phyloP scores from a whole-genome alignment of 2,113 vertebrate species.

The Talpa occidentalis region DNA sequence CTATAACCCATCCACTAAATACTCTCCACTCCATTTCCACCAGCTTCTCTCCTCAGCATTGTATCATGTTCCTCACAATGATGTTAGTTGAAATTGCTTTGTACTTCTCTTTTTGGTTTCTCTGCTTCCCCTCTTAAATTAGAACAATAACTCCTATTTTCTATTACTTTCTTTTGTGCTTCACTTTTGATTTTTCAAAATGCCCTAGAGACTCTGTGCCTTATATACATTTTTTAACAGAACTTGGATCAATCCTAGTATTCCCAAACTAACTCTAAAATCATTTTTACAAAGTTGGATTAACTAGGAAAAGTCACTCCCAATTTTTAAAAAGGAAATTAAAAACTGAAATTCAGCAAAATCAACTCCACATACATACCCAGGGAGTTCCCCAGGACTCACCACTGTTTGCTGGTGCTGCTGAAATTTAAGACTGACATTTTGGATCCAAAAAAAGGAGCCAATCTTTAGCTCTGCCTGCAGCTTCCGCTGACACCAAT shows the following conservation, averaged over 20 bases:
- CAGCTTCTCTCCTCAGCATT: constrained; percentile 1
- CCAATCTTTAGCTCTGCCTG: constrained; percentile 94
- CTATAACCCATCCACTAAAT: background rate
- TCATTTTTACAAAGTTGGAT: background rate
- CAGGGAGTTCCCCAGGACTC: constrained; percentile 71
- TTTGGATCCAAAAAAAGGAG: constrained; percentile 94
- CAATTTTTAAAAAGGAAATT: background rate
- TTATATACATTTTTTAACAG: constrained; percentile 3
- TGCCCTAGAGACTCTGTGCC: background rate
- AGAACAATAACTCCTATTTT: constrained; percentile 26
- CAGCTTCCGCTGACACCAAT: constrained; percentile 91
- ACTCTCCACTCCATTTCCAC: constrained; percentile 9
- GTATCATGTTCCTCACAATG: constrained; percentile 5
- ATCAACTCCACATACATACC: fast-evolving
- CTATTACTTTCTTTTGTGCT: constrained; percentile 43
- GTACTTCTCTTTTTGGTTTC: constrained; percentile 1
- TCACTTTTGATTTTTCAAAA: constrained; percentile 7
- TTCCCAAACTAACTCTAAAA: constrained; percentile 24
- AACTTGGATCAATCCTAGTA: constrained; percentile 1
- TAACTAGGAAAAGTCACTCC: constrained; percentile 9
- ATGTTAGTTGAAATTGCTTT: background rate
- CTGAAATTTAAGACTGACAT: constrained; percentile 94
- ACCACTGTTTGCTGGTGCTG: constrained; percentile 93
- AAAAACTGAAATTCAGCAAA: constrained; percentile 2
- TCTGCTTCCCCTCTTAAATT: constrained; percentile 38